These are phyloP conservation scores for Apostichopus californicus DNA, from an alignment of 35 echinoderm and acorn worm genomes.

Conservation along the genomic window DNA sequence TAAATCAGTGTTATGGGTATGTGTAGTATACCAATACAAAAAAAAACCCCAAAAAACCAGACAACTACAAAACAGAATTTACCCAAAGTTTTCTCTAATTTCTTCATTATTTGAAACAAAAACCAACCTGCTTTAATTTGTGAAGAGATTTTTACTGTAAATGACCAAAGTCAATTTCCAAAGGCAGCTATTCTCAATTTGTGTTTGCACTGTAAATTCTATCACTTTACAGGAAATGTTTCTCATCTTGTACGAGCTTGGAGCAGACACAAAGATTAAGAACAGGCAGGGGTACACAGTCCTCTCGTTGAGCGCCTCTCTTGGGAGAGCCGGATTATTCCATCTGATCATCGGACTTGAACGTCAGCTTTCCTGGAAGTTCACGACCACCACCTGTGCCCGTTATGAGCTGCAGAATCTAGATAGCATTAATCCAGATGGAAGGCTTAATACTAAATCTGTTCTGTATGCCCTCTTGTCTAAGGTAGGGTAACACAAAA, in stretches of 20 bases:
- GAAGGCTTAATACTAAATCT: slow-evolving; percentile 77
- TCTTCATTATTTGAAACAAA: too few relatives aligned
- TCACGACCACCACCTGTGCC: slow-evolving; percentile 80
- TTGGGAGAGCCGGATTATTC: slow-evolving; percentile 70
- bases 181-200: too few relatives aligned
- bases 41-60: too few relatives aligned
- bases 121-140: too few relatives aligned
- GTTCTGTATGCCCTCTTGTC: slow-evolving; percentile 78
- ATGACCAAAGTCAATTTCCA: too few relatives aligned
- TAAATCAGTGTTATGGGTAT: too few relatives aligned
- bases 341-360: slow-evolving; percentile 84
- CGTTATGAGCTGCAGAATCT: slow-evolving; percentile 78
- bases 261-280: slow-evolving; percentile 64
- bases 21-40: too few relatives aligned
- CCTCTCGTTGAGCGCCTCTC: slow-evolving; percentile 71
- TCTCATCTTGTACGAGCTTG: slow-evolving; percentile 77
- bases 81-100: too few relatives aligned
- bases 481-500: slow-evolving; percentile 61
- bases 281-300: slow-evolving; percentile 85
- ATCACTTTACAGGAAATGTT: slow-evolving; percentile 63
- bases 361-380: slow-evolving; percentile 79
- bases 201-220: background rate
- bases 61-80: too few relatives aligned
- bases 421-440: slow-evolving; percentile 81
- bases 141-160: too few relatives aligned